phyloP scores from a whole-genome alignment of 1,140 invertebrate species.

The Drosophila hydei region DNA sequence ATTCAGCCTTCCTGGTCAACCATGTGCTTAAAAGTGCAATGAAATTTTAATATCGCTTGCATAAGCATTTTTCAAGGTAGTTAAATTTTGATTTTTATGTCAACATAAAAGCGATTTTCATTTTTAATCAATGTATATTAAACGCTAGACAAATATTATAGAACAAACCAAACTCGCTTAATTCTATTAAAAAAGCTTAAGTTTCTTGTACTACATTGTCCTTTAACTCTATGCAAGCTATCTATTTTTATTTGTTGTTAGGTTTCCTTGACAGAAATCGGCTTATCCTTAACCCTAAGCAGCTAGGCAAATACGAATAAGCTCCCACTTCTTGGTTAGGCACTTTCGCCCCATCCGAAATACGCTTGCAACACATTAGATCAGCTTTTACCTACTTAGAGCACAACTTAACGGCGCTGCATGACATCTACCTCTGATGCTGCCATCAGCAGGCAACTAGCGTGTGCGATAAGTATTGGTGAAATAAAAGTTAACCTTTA shows the following conservation, averaged over 20 bases:
- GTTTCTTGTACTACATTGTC: too few relatives aligned
- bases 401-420: conserved; percentile 28
- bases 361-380: conserved; percentile 22
- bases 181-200: too few relatives aligned
- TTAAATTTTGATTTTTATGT: background rate
- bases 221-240: too few relatives aligned
- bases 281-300: background rate
- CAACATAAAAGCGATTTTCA: background rate
- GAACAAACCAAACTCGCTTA: too few relatives aligned
- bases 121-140: background rate
- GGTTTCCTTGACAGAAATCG: background rate
- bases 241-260: too few relatives aligned
- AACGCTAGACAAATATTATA: too few relatives aligned
- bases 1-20: conserved; percentile 1
- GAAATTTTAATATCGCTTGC: background rate
- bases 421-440: conserved; percentile 20
- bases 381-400: conserved; percentile 20
- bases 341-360: background rate
- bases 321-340: background rate
- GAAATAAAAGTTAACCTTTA: conserved; percentile 11
- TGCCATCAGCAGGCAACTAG: conserved; percentile 4
- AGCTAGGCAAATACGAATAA: background rate
- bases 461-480: background rate
- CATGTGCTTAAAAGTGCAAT: background rate
- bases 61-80: background rate